phyloP scores from a whole-genome alignment of 2,888 invertebrate genomes.

The Drosophila picticornis region DNA sequence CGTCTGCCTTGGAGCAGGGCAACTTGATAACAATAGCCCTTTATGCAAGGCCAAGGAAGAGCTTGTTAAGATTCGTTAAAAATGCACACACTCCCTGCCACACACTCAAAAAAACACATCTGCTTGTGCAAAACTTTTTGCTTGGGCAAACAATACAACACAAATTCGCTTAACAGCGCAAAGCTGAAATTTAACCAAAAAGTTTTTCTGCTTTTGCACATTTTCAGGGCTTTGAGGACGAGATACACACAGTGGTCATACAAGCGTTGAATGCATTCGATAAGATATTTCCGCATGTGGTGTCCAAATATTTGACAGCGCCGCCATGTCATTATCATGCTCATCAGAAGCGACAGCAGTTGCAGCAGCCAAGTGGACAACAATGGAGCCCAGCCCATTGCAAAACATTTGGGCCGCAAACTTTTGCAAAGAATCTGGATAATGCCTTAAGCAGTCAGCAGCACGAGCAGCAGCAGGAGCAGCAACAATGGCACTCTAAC shows the following conservation, averaged over 20 bases:
- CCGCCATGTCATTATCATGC: constrained; percentile 78
- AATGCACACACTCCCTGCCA: constrained; percentile 61
- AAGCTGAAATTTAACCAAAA: constrained; percentile 67
- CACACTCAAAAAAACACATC: constrained; percentile 10
- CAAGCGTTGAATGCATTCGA: constrained; percentile 85
- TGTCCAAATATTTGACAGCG: constrained; percentile 84
- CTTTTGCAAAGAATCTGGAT: constrained; percentile 74
- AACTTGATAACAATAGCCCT: constrained; percentile 76
- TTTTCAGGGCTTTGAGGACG: constrained; percentile 85
- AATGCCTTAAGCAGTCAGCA: constrained; percentile 78
- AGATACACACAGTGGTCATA: constrained; percentile 85
- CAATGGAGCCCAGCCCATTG: constrained; percentile 66
- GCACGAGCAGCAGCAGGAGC: constrained; percentile 40
- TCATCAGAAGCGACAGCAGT: constrained; percentile 69
- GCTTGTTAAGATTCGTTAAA: constrained; percentile 82
- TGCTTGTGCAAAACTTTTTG: constrained; percentile 71
- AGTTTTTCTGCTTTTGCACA: constrained; percentile 41
- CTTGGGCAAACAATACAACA: constrained; percentile 81
- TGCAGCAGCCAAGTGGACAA: constrained; percentile 72
- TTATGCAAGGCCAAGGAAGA: constrained; percentile 62
- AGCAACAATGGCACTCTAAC: constrained; percentile 74
- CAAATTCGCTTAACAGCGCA: constrained; percentile 76
- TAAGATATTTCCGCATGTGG: constrained; percentile 84
- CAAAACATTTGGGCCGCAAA: constrained; percentile 77
- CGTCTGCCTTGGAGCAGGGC: constrained; percentile 56